Evolutionary conservation across 2,888 invertebrate species (phyloP), one percentile per base, ranked within the genome.

Genomic region (Chrysodeixis includens): DNA sequence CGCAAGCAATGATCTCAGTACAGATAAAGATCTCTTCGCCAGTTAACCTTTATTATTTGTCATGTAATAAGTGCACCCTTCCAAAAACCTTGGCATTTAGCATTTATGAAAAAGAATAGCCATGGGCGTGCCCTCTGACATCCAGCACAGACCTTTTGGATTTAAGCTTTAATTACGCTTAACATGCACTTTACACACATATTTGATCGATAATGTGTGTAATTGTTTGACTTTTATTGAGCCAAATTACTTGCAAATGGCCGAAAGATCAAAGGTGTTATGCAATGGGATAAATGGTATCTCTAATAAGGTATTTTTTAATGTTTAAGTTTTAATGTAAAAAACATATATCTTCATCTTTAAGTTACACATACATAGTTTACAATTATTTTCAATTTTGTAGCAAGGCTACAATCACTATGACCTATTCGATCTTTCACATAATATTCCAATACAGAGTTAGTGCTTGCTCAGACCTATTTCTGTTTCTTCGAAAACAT

Each of bases 101-200:
- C 16, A 40, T 59, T 66, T 54, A 74, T 63, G 70, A 60, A 69
- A 72, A 66, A 71, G 56, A 69, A 71, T 83, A 74, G 71, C 79
- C 75, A 74, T 62, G 62, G 74, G 71, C 76, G 78, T 79, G 73
- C 73, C 68, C 67, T 78, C 73, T 79, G 75, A 76, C 81, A 79
- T 76, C 76, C 65, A 74, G 78, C 71, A 72, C 55, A 46, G 83
- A 86, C 85, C 86, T 86, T 83, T 87, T 70, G 62, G 59, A 75
- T 77, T 85, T 78, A 76, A 69, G 70, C 69, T 68, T 63, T 67
- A 78, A 82, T 82, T 74, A 70, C 65, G 55, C 69, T 75, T 64
- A 66, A 69, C 67, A 69, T 76, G 71, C 55, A 63, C 26, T 66
- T 16, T 44, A 54, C 22, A 69, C 18, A 20, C 9, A 9, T 10